Evolutionary conservation across 2,113 vertebrate species (phyloP), one percentile per base, ranked within the genome.

Genomic region (Phoxinus phoxinus): DNA sequence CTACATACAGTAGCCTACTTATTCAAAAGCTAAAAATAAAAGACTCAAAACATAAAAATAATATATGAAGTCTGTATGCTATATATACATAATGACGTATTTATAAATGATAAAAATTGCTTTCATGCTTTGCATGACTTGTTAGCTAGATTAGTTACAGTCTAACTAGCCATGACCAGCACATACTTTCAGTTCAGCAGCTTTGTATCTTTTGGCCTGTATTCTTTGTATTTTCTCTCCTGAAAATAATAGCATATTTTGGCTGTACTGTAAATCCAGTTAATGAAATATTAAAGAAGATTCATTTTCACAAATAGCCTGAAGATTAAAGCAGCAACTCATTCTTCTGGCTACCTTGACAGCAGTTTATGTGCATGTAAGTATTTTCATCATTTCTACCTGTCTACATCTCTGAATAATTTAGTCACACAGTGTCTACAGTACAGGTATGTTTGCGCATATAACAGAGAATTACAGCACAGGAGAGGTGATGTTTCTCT

Each of bases 311-410:
- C 41, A 51, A 76, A 53, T 21, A 53, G 15, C 25, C 25, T 76
- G 25, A 3, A 76, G 74, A 76, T 76, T 76, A 76, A 76, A 48
- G 73, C 25, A 32, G 41, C 46, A 76, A 21, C 3, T 75, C 46
- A 53, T 30, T 48, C 25, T 3, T 75, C 25, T 51, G 46, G 46
- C 73, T 0, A 15, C 46, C 41, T 25, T 44, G 73, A 75, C 44
- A 75, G 73, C 73, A 51, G 7, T 75, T 75, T 48, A 30, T 9
- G 17, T 53, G 17, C 6, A 7, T 53, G 19, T 21, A 21, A 21
- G n/a, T 51, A 10, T 75, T 51, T 48, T 5, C 27, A 23, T 77
- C 51, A 77, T 32, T 77, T 77, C 23, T 56, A 77, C 30, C 30
- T 21, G 3, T 51, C 7, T 30, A 76, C 15, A 27, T 76, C n/a